These are phyloP conservation scores for Parazoanthus darwini DNA, from an alignment of 92 coral and sea anemone species.

Conservation along the genomic window DNA sequence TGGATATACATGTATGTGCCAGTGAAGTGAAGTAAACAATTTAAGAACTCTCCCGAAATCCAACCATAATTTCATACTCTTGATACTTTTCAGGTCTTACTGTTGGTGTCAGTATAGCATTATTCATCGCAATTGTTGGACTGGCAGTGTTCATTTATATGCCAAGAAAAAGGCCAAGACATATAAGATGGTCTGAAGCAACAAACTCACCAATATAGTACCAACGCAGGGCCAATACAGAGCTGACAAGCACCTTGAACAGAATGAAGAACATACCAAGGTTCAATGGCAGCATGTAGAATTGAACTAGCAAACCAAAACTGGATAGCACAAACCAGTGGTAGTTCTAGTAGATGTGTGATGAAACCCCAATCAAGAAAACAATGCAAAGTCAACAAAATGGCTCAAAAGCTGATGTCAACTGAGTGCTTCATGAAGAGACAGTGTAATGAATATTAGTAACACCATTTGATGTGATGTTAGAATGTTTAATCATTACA, in stretches of 20 bases:
- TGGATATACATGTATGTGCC: no score
- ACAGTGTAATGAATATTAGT: background rate
- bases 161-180: slow-evolving; percentile 56
- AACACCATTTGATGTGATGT: background rate
- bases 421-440: background rate
- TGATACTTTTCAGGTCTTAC: slow-evolving; percentile 55
- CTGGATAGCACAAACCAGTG: background rate
- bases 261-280: background rate
- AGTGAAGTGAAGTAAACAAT: no score
- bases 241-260: background rate
- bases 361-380: background rate
- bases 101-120: slow-evolving; percentile 61
- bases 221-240: background rate
- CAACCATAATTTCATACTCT: background rate
- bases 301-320: no score
- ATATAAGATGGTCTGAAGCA: slow-evolving; percentile 6
- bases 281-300: background rate
- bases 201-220: slow-evolving; percentile 27
- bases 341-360: background rate
- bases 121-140: slow-evolving; percentile 64
- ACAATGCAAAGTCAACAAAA: background rate
- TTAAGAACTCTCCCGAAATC: background rate
- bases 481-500: no score
- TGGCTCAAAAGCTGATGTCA: background rate
- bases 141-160: slow-evolving; percentile 66